Evolutionary conservation across 2,113 vertebrate species (phyloP).

Genomic region (Nematolebias whitei): DNA sequence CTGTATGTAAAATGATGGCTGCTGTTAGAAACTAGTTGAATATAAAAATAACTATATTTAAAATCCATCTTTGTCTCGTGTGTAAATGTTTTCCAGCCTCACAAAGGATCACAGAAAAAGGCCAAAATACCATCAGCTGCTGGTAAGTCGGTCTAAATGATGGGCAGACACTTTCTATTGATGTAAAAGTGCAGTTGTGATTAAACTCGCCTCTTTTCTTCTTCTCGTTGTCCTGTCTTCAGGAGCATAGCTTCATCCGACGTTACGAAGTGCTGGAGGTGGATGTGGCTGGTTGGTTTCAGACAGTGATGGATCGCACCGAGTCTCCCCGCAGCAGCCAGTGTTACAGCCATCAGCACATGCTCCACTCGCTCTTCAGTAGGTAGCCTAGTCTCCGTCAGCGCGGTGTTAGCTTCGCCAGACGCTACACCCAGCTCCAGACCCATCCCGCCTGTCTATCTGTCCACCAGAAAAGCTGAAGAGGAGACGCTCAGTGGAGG

Average conservation of each 20-base stretch:
- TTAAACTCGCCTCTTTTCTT: not conserved
- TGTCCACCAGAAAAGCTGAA: conserved; percentile 47
- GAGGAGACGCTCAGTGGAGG: conserved; percentile 36
- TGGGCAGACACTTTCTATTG: not conserved
- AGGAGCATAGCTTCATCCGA: conserved; percentile 94
- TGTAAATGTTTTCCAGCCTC: conserved; percentile 79
- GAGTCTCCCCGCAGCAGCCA: conserved; percentile 92
- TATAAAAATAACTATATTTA: not conserved
- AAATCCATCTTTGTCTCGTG: not conserved
- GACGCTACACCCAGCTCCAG: conserved; percentile 51
- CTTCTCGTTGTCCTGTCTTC: not conserved
- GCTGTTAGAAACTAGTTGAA: too few species aligned
- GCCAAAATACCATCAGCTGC: conserved; percentile 97
- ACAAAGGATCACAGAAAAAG: conserved; percentile 99
- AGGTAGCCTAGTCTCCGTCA: conserved; percentile 78
- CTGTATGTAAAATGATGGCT: too few species aligned
- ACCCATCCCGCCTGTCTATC: conserved; percentile 40
- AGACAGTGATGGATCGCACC: conserved; percentile 93
- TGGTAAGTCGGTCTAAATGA: conserved; percentile 77
- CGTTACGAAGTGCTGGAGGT: conserved; percentile 92
- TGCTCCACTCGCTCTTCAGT: conserved; percentile 93
- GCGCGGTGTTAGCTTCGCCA: conserved; percentile 36
- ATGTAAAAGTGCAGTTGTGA: not conserved
- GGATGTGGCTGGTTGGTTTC: conserved; percentile 96
- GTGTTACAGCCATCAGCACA: conserved; percentile 91